A percentile compares a stretch with the other conserved stretches of the same genome.
These are phyloP conservation scores for Perithous albicinctus DNA, from an alignment of 2,888 invertebrate genomes.

Conservation along the genomic window DNA sequence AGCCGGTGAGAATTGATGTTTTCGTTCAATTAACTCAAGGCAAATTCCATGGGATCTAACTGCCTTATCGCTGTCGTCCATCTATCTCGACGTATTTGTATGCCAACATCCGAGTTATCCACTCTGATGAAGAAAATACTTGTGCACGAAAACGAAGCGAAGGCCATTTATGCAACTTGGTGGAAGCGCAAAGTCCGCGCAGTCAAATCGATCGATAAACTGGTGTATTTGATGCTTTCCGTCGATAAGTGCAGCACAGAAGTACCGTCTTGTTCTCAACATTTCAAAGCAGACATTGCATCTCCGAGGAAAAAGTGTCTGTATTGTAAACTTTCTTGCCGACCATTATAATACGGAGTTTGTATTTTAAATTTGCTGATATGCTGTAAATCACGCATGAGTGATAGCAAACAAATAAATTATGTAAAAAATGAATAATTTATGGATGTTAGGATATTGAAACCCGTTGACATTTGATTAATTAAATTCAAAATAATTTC, in stretches of 20 bases:
- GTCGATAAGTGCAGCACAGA: conserved; percentile 30
- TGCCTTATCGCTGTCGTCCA: background rate
- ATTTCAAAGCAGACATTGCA: conserved; percentile 1
- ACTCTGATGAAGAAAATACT: conserved; percentile 8
- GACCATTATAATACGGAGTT: background rate
- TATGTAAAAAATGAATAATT: no score
- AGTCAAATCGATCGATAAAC: conserved; percentile 28
- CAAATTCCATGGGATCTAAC: background rate
- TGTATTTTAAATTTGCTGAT: background rate
- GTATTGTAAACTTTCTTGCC: background rate
- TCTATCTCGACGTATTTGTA: background rate
- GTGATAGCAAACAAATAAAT: no score
- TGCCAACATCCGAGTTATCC: conserved; percentile 8
- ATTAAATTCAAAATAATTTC: no score
- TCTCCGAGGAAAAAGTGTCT: background rate
- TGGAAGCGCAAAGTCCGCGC: conserved; percentile 38
- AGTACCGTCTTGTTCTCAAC: background rate
- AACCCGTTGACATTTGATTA: no score
- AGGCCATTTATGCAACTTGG: conserved; percentile 23
- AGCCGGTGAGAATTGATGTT: background rate
- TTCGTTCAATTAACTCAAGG: background rate
- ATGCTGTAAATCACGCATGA: no score
- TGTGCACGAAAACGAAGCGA: conserved; percentile 20
- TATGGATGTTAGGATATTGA: no score
- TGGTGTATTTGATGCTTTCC: conserved; percentile 22